Evolutionary conservation across 1,140 invertebrate species (phyloP), one percentile per base, ranked within the genome.

Genomic region (Leptestheria dahalacensis): DNA sequence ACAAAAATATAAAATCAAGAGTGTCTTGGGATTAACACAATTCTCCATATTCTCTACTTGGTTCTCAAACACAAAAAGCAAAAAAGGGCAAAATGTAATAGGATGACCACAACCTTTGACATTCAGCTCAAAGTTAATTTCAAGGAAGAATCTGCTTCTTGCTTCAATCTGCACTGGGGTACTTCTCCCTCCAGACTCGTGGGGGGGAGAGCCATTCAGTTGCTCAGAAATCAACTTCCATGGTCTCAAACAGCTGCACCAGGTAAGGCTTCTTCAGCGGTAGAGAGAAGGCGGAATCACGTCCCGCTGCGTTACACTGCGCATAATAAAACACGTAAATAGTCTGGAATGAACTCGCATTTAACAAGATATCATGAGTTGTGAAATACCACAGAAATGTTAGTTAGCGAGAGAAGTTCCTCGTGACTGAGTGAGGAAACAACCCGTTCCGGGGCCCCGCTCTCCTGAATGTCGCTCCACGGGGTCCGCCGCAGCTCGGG

Each of bases 241-340:
- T 59, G 23, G 68, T 68, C 60, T 69, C 66, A 58, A 68, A 71
- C 12, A 80, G 68, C 67, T 80, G 78, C 59, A 72, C 65, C 41
- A 79, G 69, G 64, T 80, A 80, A 25, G 69, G 68, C 49, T 70
- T 75, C 59, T 74, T 70, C 23, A 80, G 65, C 28, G 78, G 78
- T 21, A 80, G 69, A 61, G 77, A 72, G 64, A 72, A 79, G 50
- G 70, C 71, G 60, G 72, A 68, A 57, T 76, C 73, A 46, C 69
- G 65, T 46, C 74, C 69, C 29, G 79, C 68, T 25, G 70, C 69
- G 62, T 75, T 69, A 73, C 79, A 79, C 75, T 78, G 67, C 9
- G 15, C 20, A 18, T 21, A 11, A 21, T 49, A 29, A 24, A 59
- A 64, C 71, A 71, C 57, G 25, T 64, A 58, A 62, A 67, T 60